Conservation (phyloP, 2,888 invertebrate genomes). For the Drosophila borealis region DNA sequence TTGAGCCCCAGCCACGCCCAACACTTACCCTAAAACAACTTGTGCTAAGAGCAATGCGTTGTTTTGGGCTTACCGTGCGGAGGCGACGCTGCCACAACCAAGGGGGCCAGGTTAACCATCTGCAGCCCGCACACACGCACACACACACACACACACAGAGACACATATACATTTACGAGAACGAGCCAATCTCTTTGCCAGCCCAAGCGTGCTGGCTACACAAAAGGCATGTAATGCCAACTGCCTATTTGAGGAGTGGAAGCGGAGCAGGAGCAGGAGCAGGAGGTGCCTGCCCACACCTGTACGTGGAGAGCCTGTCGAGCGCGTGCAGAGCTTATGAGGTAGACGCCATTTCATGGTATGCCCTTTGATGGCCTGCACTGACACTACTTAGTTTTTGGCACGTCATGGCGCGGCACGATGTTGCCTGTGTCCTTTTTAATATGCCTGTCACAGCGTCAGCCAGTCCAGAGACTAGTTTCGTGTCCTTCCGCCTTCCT, state of each 20-base stretch:
- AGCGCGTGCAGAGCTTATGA: conserved; percentile 46
- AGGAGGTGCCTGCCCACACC: conserved; percentile 50
- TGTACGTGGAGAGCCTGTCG: conserved; percentile 51
- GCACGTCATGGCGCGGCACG: conserved; percentile 70
- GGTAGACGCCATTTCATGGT: conserved; percentile 36
- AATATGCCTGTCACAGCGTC: conserved; percentile 78
- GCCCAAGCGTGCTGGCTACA: conserved; percentile 54
- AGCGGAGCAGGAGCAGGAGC: background rate
- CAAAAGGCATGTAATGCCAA: conserved; percentile 77
- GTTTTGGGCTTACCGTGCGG: conserved; percentile 56
- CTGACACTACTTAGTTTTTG: conserved; percentile 78
- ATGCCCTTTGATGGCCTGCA: conserved; percentile 71
- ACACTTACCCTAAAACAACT: conserved; percentile 73
- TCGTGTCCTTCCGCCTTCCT: conserved; percentile 32
- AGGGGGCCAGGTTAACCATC: conserved; percentile 35
- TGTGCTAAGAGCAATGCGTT: conserved; percentile 76
- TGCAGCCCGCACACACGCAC: conserved; percentile 23
- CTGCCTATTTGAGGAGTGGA: conserved; percentile 63
- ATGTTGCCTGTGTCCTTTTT: conserved; percentile 67
- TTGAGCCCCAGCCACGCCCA: conserved; percentile 67
- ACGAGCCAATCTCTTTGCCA: conserved; percentile 63
- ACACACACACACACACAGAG: conserved; percentile 1
- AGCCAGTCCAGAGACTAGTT: conserved; percentile 63
- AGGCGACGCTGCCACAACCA: conserved; percentile 4
- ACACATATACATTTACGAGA: conserved; percentile 1